A percentile compares a stretch with the other conserved stretches of the same genome.
Evolutionary conservation across 64 coral and sea anemone genomes (phyloP).

Genomic region (Catalaphyllia jardinei): DNA sequence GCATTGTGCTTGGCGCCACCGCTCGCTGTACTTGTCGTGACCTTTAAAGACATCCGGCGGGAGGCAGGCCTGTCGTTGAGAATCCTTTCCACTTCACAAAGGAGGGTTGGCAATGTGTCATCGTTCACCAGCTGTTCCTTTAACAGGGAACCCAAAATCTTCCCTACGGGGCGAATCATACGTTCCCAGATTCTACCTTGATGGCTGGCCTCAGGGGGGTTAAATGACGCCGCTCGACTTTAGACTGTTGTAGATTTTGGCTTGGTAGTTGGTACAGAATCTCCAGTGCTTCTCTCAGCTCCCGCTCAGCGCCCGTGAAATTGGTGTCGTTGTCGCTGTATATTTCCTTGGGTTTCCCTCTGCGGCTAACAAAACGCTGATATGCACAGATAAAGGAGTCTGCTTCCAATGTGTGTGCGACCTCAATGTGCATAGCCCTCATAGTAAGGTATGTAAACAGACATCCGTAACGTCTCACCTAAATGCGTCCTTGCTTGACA

Average conservation of each 20-base stretch:
- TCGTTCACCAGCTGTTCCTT: conserved; percentile 31
- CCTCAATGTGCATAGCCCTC: conserved; percentile 53
- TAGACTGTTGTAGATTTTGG: not conserved
- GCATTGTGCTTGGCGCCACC: conserved; percentile 23
- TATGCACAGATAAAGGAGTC: conserved; percentile 26
- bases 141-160: conserved; percentile 6
- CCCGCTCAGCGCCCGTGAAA: not conserved
- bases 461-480: conserved; percentile 36
- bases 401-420: not conserved
- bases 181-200: conserved; percentile 31
- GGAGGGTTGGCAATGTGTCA: conserved; percentile 6
- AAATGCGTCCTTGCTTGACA: conserved; percentile 8
- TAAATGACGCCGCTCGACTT: not conserved
- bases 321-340: conserved; percentile 24
- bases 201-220: conserved; percentile 25
- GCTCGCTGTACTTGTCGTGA: not conserved
- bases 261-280: not conserved
- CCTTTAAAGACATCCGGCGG: conserved; percentile 7
- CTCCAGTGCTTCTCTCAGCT: not conserved
- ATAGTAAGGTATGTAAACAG: conserved; percentile 5
- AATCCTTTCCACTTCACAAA: conserved; percentile 29
- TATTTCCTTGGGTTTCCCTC: conserved; percentile 3
- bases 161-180: conserved; percentile 14
- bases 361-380: conserved; percentile 25
- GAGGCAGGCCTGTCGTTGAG: not conserved